Conservation (phyloP, 1,140 invertebrate species). For the Drosophila truncata region DNA sequence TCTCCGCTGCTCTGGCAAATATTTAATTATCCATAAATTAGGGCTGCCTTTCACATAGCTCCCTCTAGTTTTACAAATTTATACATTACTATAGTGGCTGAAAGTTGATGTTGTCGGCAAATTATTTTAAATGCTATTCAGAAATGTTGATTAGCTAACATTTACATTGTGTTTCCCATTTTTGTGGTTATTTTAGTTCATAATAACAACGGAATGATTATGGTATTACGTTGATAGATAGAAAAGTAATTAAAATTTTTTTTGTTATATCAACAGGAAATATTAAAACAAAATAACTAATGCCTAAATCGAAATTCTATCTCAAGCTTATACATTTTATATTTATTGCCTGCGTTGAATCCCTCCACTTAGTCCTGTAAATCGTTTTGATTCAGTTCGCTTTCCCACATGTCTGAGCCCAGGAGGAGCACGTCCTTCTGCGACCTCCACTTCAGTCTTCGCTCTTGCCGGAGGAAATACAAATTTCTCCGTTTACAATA, state of each 20-base stretch:
- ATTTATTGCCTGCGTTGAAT: slow-evolving; percentile 2
- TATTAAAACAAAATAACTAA: too few species aligned
- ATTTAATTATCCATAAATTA: slow-evolving; percentile 70
- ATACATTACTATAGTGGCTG: neutral
- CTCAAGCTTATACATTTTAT: neutral
- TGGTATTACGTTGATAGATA: neutral
- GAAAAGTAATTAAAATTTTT: too few species aligned
- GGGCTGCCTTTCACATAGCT: slow-evolving; percentile 38
- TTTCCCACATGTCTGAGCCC: slow-evolving; percentile 1
- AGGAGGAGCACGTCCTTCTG: neutral
- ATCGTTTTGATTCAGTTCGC: neutral
- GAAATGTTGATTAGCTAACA: neutral
- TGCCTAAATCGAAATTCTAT: neutral
- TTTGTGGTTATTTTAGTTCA: neutral
- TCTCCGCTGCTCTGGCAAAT: slow-evolving; percentile 44
- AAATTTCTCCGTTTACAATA: slow-evolving; percentile 66
- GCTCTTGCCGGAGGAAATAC: slow-evolving; percentile 25
- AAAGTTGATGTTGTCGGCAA: neutral
- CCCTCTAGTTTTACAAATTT: neutral
- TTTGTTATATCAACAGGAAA: neutral
- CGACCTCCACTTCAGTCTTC: slow-evolving; percentile 46
- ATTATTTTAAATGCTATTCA: neutral
- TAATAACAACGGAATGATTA: neutral
- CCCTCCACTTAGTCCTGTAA: neutral
- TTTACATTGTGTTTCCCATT: neutral